phyloP scores from a whole-genome alignment of 2,888 invertebrate species.

The Andrena dorsata region DNA sequence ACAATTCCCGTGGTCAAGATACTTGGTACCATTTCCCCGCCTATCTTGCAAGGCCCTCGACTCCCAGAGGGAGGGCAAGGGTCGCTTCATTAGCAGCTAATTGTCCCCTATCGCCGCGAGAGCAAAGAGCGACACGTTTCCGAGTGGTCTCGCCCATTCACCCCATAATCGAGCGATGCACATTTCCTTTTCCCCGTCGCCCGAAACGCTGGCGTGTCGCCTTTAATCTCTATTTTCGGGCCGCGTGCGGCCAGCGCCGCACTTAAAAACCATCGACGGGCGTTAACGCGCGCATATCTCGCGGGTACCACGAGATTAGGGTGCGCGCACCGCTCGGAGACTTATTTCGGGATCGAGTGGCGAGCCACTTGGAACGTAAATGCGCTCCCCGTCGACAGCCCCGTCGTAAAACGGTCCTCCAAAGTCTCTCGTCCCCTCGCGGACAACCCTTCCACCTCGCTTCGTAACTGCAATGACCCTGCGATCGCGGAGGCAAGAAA shows the following conservation, averaged over 20 bases:
- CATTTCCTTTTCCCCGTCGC: conserved; percentile 17
- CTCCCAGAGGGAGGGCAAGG: not conserved
- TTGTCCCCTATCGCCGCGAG: not conserved
- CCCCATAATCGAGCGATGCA: conserved; percentile 44
- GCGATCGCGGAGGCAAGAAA: conserved; percentile 5
- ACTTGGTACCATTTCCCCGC: not conserved
- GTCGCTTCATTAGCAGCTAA: not conserved
- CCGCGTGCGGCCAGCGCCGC: conserved; percentile 37
- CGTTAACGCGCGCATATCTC: conserved; percentile 45
- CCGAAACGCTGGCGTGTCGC: conserved; percentile 5
- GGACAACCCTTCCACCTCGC: not conserved
- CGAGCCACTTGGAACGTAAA: conserved; percentile 54
- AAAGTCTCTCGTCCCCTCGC: not conserved
- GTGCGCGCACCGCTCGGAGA: conserved; percentile 37
- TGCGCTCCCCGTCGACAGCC: conserved; percentile 43
- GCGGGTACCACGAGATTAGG: conserved; percentile 42
- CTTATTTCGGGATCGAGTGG: conserved; percentile 71
- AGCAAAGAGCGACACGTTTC: not conserved
- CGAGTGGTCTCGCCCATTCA: not conserved
- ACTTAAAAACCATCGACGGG: conserved; percentile 36
- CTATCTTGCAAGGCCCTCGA: not conserved
- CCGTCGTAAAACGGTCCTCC: conserved; percentile 45
- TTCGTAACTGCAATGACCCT: not conserved
- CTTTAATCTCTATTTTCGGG: conserved; percentile 70
- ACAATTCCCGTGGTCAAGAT: not conserved